A percentile compares a stretch with the other conserved stretches of the same genome.
Conservation (phyloP, 2,888 invertebrate species). For the Ormyrus labotus region DNA sequence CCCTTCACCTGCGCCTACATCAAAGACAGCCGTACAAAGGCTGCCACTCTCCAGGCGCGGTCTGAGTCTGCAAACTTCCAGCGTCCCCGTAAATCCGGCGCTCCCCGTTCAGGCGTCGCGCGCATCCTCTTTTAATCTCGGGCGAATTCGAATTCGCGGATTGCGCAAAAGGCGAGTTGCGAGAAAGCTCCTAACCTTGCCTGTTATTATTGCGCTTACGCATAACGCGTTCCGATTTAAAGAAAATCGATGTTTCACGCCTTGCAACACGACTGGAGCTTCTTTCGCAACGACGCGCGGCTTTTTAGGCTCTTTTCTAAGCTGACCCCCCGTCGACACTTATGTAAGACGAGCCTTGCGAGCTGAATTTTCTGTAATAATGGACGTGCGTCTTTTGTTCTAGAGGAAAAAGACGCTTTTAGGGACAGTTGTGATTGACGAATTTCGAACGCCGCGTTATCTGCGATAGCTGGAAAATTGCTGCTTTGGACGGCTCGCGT, state of each 20-base stretch:
- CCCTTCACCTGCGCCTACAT: background rate
- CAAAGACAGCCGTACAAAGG: background rate
- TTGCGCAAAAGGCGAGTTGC: conserved; percentile 9
- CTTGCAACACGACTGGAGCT: conserved; percentile 1
- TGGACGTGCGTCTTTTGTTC: too few species aligned
- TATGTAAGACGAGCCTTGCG: too few species aligned
- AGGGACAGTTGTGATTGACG: too few species aligned
- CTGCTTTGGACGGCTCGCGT: too few species aligned
- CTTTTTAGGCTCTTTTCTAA: too few species aligned
- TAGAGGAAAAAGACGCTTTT: too few species aligned
- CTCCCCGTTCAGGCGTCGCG: background rate
- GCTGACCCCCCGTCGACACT: too few species aligned
- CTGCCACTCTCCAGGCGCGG: background rate
- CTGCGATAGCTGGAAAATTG: too few species aligned
- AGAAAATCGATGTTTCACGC: conserved; percentile 24
- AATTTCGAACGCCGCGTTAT: too few species aligned
- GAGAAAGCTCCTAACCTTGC: conserved; percentile 12
- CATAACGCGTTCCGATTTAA: background rate
- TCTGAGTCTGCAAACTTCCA: background rate
- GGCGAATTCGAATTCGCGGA: conserved; percentile 1
- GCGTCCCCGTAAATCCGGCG: background rate
- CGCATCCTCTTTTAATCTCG: background rate
- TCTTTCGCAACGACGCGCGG: conserved; percentile 26
- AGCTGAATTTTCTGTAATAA: too few species aligned
- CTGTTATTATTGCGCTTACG: background rate